Percentiles rank a stretch among this genome's conserved stretches.
Evolutionary conservation across 2,113 vertebrate species (phyloP).

Genomic region (Dromiciops gliroides): DNA sequence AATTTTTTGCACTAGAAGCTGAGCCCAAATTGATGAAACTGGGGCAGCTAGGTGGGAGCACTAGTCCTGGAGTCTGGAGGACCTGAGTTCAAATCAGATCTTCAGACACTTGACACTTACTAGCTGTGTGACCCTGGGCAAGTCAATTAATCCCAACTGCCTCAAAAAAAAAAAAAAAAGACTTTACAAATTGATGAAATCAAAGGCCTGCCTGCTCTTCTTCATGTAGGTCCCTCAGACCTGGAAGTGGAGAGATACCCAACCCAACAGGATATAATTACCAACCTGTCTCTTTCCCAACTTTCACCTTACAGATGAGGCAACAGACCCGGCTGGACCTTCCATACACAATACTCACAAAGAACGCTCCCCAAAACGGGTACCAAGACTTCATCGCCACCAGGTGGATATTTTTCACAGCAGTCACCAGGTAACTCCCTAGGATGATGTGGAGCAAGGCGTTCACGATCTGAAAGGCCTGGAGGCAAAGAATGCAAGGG

Average conservation of each 20-base stretch:
- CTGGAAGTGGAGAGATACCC: not conserved
- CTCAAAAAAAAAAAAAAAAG: too few relatives aligned
- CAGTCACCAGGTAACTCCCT: not conserved
- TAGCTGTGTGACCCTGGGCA: not conserved
- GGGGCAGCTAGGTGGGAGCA: too few relatives aligned
- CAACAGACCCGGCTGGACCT: not conserved
- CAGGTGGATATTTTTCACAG: constrained; percentile 34
- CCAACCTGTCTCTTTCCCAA: not conserved
- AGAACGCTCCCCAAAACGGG: constrained; percentile 55
- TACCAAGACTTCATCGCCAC: constrained; percentile 60
- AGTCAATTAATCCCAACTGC: too few relatives aligned
- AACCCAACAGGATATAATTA: not conserved
- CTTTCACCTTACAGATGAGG: not conserved
- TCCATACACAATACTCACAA: constrained; percentile 47
- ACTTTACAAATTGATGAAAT: not conserved
- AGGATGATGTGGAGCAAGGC: not conserved
- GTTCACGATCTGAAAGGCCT: constrained; percentile 1
- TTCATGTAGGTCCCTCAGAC: not conserved
- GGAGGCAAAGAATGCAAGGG: not conserved
- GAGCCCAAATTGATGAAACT: too few relatives aligned
- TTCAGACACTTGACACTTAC: too few relatives aligned
- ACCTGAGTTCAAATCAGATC: too few relatives aligned
- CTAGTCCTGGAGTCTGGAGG: too few relatives aligned
- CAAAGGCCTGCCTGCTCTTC: not conserved
- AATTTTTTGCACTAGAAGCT: too few relatives aligned